These are phyloP conservation scores for Saxidomus purpurata DNA, from an alignment of 1,140 invertebrate genomes.

Conservation along the genomic window DNA sequence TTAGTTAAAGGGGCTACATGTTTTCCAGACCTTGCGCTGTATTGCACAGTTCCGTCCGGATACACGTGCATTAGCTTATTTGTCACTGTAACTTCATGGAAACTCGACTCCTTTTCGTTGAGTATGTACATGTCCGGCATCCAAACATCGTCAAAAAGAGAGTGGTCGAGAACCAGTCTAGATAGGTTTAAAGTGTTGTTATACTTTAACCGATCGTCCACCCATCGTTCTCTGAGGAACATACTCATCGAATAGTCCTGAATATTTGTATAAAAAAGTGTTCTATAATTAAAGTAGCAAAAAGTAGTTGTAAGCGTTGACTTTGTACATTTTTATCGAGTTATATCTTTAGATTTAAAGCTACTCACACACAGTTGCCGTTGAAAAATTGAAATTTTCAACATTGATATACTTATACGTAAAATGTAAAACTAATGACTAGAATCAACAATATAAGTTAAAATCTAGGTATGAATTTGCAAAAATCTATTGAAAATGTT, in stretches of 20 bases:
- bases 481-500: no score
- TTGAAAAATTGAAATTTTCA: no score
- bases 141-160: slow-evolving; percentile 79
- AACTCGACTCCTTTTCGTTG: slow-evolving; percentile 86
- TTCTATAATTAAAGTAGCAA: no score
- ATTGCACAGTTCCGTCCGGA: slow-evolving; percentile 89
- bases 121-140: slow-evolving; percentile 86
- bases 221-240: slow-evolving; percentile 89
- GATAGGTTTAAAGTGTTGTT: slow-evolving; percentile 83
- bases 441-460: no score
- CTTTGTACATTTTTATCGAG: no score
- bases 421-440: no score
- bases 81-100: slow-evolving; percentile 87
- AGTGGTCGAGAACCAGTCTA: slow-evolving; percentile 68
- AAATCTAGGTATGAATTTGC: no score
- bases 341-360: no score
- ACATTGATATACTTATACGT: no score
- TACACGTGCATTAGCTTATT: slow-evolving; percentile 87
- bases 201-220: slow-evolving; percentile 87
- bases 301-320: background rate
- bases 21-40: slow-evolving; percentile 87
- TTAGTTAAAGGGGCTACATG: no score
- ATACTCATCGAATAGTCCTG: slow-evolving; percentile 90
- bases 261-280: no score
- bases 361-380: no score